phyloP scores from a whole-genome alignment of 1,140 invertebrate species.

The Listronotus oregonensis region DNA sequence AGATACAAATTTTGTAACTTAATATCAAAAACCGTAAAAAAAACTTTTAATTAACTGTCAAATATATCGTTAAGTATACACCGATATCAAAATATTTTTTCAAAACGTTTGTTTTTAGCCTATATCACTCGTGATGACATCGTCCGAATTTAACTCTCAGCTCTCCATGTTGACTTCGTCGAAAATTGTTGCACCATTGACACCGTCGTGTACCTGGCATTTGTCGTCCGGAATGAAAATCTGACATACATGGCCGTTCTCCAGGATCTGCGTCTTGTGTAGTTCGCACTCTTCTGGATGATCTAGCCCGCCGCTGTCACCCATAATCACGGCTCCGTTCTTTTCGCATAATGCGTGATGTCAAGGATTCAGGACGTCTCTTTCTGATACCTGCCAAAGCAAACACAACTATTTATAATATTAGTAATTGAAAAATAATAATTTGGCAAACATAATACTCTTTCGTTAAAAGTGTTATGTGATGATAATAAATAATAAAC shows the following conservation, averaged over 20 bases:
- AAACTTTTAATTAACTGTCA: too few species aligned
- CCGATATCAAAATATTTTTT: neutral
- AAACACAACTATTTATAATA: too few species aligned
- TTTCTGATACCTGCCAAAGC: slow-evolving; percentile 42
- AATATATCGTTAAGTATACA: too few species aligned
- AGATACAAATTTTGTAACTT: too few species aligned
- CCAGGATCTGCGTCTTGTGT: slow-evolving; percentile 36
- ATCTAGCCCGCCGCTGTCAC: slow-evolving; percentile 27
- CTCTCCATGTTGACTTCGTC: slow-evolving; percentile 23
- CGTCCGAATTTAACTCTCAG: slow-evolving; percentile 29
- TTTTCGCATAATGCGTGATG: slow-evolving; percentile 52
- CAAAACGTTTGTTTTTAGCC: neutral
- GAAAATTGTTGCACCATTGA: slow-evolving; percentile 27
- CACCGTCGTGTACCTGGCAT: slow-evolving; percentile 37
- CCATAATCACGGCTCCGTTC: slow-evolving; percentile 39
- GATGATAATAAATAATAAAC: too few species aligned
- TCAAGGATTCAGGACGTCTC: slow-evolving; percentile 52
- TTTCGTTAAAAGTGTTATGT: too few species aligned
- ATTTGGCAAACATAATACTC: too few species aligned
- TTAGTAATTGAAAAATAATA: too few species aligned
- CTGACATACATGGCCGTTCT: slow-evolving; percentile 45
- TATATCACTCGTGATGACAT: slow-evolving; percentile 21
- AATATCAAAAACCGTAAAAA: too few species aligned
- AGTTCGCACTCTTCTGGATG: slow-evolving; percentile 39
- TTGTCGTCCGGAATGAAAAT: slow-evolving; percentile 33